A percentile compares a stretch with the other conserved stretches of the same genome.
Conservation (phyloP, 2,797 vertebrate species). For the Buphagus erythrorhynchus region DNA sequence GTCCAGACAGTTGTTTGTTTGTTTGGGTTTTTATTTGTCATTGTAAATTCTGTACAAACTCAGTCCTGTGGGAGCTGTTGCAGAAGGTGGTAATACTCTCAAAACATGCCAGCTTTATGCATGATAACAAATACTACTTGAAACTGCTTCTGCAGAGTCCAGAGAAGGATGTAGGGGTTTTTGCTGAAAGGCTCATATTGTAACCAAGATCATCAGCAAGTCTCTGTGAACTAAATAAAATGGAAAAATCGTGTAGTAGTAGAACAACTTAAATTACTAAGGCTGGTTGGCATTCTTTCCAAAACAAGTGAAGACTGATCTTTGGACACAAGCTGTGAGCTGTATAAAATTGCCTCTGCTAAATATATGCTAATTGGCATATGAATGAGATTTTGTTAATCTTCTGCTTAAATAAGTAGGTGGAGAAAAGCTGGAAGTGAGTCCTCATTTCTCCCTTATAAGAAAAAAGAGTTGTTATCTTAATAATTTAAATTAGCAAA, state of each 20-base stretch:
- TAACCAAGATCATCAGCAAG: background rate
- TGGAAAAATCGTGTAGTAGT: background rate
- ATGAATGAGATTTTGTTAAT: slow-evolving; percentile 5
- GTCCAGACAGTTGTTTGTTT: background rate
- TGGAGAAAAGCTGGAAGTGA: background rate
- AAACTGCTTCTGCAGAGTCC: background rate
- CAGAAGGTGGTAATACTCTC: background rate
- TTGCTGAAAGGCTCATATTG: background rate
- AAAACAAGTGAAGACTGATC: background rate
- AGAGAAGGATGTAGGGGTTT: accelerated
- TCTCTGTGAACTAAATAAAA: background rate
- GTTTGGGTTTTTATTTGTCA: background rate
- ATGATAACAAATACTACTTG: background rate
- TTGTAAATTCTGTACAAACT: background rate
- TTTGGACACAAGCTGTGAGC: slow-evolving; percentile 21
- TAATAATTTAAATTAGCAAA: background rate
- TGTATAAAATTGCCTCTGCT: slow-evolving; percentile 23
- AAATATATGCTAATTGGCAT: slow-evolving; percentile 8
- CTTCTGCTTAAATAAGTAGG: background rate
- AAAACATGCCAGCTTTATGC: background rate
- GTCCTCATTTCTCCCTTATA: background rate
- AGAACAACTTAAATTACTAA: background rate
- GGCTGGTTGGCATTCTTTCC: background rate
- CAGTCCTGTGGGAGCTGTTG: background rate
- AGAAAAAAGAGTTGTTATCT: background rate